Base-by-base conservation (phyloP, 2,113 vertebrate genomes). In the Oncorhynchus gorbuscha region DNA sequence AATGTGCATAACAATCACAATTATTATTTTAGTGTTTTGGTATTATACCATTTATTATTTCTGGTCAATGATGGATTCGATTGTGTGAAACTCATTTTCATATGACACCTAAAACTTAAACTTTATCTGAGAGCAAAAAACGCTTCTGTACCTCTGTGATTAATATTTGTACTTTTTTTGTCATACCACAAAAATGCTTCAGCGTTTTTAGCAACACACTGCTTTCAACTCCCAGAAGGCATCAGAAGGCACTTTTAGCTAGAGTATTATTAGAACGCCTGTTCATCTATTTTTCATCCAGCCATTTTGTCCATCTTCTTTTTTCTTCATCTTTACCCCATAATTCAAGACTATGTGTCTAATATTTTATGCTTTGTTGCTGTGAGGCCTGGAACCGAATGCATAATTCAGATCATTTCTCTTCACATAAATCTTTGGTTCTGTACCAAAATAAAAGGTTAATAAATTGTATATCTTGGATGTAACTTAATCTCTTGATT, bases 201-300 rank as follows among this genome's bases (percentile, higher is more conserved):
- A 82, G 74, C 22, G 69, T 76, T 83, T 75, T 81, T 59, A 72
- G 80, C 72, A 78, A 32, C 3, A 26, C 73, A 26, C 73, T 78
- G 58, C 28, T 30, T 76, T 11, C 73, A 79, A 67, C 68, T 84
- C 87, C 76, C 84, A 71, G 26, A 73, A 82, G 81, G 67, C 80
- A 74, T 74, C 1, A 16, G 12, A 28, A 65, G 59, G 76, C 79
- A 87, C 89, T 90, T 89, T 90, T 86, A 80, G 82, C 30, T 7
- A 59, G 69, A 69, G 73, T 88, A 90, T 80, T 73, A 84, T 84
- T 84, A 90, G 83, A 85, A 81, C 5, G 48, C 28, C 8, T 84
- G 9, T 71, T 62, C 55, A 65, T 88, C 82, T 90, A 87, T 87
- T 90, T 90, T 88, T 86, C 77, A 79, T 76, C 24, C 0, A 75